Conservation (phyloP, 2,797 vertebrate genomes). For the Natrix natrix region DNA sequence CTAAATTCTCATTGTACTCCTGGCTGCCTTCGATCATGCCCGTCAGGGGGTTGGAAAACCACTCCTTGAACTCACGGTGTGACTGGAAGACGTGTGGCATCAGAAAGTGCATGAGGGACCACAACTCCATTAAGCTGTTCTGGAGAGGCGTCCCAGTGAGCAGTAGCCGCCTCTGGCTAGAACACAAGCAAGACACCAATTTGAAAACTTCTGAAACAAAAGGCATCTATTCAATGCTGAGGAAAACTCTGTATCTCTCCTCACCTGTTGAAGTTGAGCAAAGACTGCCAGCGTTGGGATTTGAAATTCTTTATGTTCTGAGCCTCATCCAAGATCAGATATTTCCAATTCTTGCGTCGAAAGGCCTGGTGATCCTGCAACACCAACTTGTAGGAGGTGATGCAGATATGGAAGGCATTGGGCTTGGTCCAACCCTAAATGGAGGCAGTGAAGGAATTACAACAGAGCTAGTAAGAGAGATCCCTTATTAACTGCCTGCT, state of each 20-base stretch:
- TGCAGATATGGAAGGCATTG: slow-evolving; percentile 95
- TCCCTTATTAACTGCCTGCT: not conserved
- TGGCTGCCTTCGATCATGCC: slow-evolving; percentile 98
- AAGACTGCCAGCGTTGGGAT: slow-evolving; percentile 94
- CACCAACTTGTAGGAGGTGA: slow-evolving; percentile 96
- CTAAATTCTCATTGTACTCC: slow-evolving; percentile 93
- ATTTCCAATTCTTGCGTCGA: slow-evolving; percentile 91
- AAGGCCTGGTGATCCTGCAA: slow-evolving; percentile 96
- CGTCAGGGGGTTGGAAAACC: slow-evolving; percentile 94
- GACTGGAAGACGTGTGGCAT: slow-evolving; percentile 99
- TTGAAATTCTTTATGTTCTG: slow-evolving; percentile 99
- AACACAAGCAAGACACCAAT: not conserved
- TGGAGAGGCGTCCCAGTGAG: slow-evolving; percentile 93
- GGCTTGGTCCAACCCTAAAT: slow-evolving; percentile 93
- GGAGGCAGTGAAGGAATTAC: not conserved
- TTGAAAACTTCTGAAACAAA: not conserved
- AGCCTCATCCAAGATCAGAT: slow-evolving; percentile 92
- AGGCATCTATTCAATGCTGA: not conserved
- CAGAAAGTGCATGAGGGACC: slow-evolving; percentile 97
- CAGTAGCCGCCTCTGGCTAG: slow-evolving; percentile 87
- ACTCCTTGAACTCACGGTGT: slow-evolving; percentile 94
- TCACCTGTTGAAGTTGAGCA: slow-evolving; percentile 96
- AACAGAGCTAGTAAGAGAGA: not conserved
- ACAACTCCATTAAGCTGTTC: slow-evolving; percentile 97
- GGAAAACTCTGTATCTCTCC: not conserved